These are phyloP conservation scores for Pogonocichla stellata DNA, from an alignment of 2,113 vertebrate species.

Conservation along the genomic window DNA sequence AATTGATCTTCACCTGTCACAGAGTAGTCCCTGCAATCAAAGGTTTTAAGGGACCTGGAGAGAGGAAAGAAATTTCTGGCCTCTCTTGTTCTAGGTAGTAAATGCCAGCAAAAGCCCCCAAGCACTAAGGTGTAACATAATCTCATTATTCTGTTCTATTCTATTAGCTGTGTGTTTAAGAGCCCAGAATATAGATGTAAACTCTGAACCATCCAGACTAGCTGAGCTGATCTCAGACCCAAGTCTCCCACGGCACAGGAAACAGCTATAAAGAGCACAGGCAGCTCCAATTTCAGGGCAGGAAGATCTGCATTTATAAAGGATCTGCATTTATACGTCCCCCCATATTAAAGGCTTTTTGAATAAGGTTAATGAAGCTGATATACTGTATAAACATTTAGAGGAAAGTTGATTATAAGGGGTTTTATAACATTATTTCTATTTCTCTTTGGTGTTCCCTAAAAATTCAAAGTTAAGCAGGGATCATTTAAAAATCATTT, in stretches of 20 bases:
- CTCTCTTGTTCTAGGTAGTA: neutral
- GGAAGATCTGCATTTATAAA: slow-evolving; percentile 53
- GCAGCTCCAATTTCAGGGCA: slow-evolving; percentile 29
- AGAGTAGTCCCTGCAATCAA: neutral
- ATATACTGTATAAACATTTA: slow-evolving; percentile 44
- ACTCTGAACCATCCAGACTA: slow-evolving; percentile 41
- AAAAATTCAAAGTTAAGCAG: neutral
- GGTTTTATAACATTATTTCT: slow-evolving; percentile 42
- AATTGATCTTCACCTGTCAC: neutral
- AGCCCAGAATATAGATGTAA: neutral
- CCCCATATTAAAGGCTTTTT: slow-evolving; percentile 32
- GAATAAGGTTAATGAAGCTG: slow-evolving; percentile 28
- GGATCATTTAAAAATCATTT: neutral
- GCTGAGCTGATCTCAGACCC: slow-evolving; percentile 22
- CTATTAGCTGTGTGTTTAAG: slow-evolving; percentile 20
- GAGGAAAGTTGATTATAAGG: slow-evolving; percentile 29
- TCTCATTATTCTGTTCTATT: neutral
- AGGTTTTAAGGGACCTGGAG: neutral
- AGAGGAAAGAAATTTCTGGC: neutral
- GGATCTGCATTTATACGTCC: neutral
- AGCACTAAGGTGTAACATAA: neutral
- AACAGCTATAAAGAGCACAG: slow-evolving; percentile 44
- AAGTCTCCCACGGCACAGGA: neutral
- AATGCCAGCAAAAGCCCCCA: neutral
- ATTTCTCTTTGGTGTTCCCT: neutral